These are phyloP conservation scores for Panthera tigris DNA, from an alignment of 2,113 vertebrate genomes.

Conservation along the genomic window DNA sequence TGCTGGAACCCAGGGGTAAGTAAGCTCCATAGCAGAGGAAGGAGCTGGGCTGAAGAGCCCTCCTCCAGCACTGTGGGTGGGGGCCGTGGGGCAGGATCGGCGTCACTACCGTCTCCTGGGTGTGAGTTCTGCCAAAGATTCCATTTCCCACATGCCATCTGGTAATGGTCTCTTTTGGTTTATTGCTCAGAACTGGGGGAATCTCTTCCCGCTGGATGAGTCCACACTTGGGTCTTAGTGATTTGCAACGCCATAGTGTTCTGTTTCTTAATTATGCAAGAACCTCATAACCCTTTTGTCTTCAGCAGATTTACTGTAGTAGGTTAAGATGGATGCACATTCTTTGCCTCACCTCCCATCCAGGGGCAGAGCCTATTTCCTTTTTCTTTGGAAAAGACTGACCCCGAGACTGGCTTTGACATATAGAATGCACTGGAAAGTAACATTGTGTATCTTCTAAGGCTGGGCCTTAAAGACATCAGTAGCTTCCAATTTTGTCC, in stretches of 20 bases:
- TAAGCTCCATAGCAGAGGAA: neutral
- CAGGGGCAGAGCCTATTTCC: neutral
- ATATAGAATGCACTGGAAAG: neutral
- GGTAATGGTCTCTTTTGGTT: neutral
- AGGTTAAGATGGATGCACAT: neutral
- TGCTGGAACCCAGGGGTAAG: neutral
- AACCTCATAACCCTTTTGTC: neutral
- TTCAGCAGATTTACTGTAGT: neutral
- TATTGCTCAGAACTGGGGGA: neutral
- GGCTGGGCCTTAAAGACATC: neutral
- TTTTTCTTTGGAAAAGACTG: neutral
- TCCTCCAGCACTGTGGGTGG: neutral
- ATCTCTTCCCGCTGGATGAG: neutral
- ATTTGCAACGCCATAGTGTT: neutral
- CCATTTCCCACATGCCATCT: neutral
- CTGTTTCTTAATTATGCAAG: neutral
- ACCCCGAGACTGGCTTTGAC: neutral
- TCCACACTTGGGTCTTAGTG: neutral
- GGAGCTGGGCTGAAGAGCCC: neutral
- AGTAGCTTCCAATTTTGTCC: neutral
- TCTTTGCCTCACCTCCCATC: neutral
- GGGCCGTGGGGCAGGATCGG: neutral
- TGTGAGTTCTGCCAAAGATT: neutral
- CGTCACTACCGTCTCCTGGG: neutral
- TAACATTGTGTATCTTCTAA: neutral